A percentile compares a stretch with the other conserved stretches of the same genome.
These are phyloP conservation scores for Mionectes olivaceus DNA, from an alignment of 2,797 vertebrate genomes.

Conservation along the genomic window DNA sequence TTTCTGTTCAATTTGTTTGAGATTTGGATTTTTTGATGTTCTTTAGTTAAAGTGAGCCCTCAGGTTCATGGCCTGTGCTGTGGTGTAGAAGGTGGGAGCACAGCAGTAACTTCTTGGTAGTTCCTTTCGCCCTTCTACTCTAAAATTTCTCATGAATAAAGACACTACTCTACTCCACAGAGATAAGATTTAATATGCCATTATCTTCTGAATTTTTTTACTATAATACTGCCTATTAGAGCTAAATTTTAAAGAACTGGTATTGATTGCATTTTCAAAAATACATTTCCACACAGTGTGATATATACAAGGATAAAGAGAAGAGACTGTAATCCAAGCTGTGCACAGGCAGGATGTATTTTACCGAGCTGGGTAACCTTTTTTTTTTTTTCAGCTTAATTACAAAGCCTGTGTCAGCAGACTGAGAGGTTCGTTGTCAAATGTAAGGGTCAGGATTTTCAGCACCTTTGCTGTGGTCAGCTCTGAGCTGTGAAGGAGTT, in stretches of 20 bases:
- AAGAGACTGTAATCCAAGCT: background rate
- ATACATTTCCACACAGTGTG: background rate
- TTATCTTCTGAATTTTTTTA: background rate
- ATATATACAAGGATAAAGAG: background rate
- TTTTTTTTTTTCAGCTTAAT: background rate
- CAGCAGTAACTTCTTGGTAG: background rate
- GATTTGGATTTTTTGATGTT: accelerated
- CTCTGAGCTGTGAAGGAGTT: background rate
- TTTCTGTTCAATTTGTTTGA: background rate
- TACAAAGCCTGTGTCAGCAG: background rate
- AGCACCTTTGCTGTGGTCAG: background rate
- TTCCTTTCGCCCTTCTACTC: background rate
- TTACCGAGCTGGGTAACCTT: background rate
- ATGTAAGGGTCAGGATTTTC: background rate
- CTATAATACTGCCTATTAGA: background rate
- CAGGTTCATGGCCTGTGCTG: background rate
- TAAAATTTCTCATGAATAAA: background rate
- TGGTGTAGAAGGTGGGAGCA: background rate
- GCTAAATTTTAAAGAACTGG: background rate
- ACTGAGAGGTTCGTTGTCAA: background rate
- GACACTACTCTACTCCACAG: background rate
- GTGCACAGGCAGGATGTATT: background rate
- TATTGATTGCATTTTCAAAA: slow-evolving; percentile 24
- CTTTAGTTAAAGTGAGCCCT: background rate
- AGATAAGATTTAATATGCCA: background rate